These are phyloP conservation scores for Parazoanthus darwini DNA, from an alignment of 92 coral and sea anemone genomes.

Conservation along the genomic window DNA sequence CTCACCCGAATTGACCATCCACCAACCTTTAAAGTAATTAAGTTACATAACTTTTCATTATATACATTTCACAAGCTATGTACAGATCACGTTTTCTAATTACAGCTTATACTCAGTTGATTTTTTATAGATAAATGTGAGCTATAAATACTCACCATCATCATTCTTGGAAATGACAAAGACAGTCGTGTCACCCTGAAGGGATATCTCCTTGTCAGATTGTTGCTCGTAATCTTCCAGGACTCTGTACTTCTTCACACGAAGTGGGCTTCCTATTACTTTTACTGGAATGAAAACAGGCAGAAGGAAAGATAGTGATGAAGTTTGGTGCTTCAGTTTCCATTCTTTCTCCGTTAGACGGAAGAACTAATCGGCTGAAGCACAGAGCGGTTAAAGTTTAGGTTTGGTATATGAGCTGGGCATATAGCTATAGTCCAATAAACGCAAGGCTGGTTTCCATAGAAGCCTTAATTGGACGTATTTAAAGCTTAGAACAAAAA, in stretches of 20 bases:
- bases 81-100: too few relatives aligned
- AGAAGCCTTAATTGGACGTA: too few relatives aligned
- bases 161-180: constrained; percentile 65
- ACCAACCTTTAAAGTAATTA: background rate
- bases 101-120: too few relatives aligned
- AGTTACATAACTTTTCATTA: too few relatives aligned
- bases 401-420: too few relatives aligned
- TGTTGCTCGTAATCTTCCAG: constrained; percentile 48
- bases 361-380: too few relatives aligned
- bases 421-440: too few relatives aligned
- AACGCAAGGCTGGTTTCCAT: too few relatives aligned
- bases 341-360: too few relatives aligned
- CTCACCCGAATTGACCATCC: background rate
- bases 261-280: constrained; percentile 59
- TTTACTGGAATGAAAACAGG: constrained; percentile 1
- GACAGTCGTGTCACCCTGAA: constrained; percentile 54
- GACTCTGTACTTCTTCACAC: constrained; percentile 51
- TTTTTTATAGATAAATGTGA: background rate
- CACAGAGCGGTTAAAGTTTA: too few relatives aligned
- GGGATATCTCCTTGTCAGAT: constrained; percentile 50
- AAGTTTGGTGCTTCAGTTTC: background rate
- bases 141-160: constrained; percentile 46
- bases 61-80: background rate
- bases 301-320: background rate
- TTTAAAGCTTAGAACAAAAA: too few relatives aligned